Evolutionary conservation across 2,113 vertebrate species (phyloP), one percentile per base, ranked within the genome.

Genomic region (Cyphotilapia sp.): DNA sequence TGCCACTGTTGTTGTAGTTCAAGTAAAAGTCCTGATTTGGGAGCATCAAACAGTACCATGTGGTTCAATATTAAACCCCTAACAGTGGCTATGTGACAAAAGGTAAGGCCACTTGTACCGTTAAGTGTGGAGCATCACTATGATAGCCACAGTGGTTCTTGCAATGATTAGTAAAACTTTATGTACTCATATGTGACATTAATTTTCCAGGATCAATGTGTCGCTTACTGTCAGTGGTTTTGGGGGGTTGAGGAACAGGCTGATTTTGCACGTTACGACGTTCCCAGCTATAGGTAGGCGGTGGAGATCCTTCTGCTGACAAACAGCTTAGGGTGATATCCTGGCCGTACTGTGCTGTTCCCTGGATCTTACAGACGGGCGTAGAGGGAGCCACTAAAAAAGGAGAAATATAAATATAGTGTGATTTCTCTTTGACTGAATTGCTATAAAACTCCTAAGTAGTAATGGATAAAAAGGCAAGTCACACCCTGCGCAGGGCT

Each of bases 21-120:
- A 56, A 56, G 54, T 56, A 56, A 56, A 27, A 56, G 54, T 56
- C 54, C 54, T 56, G 54, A 56, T 27, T 56, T 56, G 22, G 54
- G 22, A 56, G 54, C 54, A 27, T 56, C 54, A 56, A 56, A 27
- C 54, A 56, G 12, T 1, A 56, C 22, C 12, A 56, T 56, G 0
- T 27, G 22, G 22, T 27, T 56, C 54, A 56, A 56, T 56, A 56
- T 56, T 56, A 56, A 56, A 56, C 54, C 54, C 54, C 11, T 24
- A 56, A 3, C 53, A 56, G 53, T 56, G 53, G 53, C 53, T 56
- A 56, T 56, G 53, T 56, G 53, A 56, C 53, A 56, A 24, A 56
- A 56, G 11, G 53, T 56, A 56, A 56, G 53, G 53, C 22, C 53
- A 56, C 53, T 56, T 1, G 4, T 24, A 56, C 53, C 0, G 22